These are phyloP conservation scores for Sapayoa aenigma DNA, from an alignment of 2,113 vertebrate species.

Conservation along the genomic window DNA sequence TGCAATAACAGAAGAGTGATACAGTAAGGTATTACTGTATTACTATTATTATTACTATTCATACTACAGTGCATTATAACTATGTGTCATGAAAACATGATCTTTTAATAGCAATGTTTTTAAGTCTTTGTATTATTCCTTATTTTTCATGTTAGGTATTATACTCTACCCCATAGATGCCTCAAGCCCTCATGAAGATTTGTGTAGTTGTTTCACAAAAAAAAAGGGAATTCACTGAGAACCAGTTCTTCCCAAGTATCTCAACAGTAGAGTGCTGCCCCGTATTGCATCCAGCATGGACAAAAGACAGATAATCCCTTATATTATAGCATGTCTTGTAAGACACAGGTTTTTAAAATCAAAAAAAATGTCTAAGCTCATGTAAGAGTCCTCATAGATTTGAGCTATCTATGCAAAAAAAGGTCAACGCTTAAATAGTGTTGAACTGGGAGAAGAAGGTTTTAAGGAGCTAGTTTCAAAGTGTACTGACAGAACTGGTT, in stretches of 20 bases:
- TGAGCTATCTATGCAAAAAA: not conserved
- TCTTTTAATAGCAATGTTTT: not conserved
- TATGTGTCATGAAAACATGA: not conserved
- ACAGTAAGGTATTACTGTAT: too few species aligned
- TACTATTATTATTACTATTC: too few species aligned
- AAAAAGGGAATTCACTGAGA: not conserved
- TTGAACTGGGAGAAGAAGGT: not conserved
- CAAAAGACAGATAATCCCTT: not conserved
- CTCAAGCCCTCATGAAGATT: not conserved
- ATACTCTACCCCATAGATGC: not conserved
- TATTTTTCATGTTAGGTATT: not conserved
- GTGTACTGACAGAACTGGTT: not conserved
- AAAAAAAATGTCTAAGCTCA: not conserved
- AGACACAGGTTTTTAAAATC: not conserved
- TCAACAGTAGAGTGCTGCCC: not conserved
- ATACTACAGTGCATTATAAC: not conserved
- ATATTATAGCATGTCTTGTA: not conserved
- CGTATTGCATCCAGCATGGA: not conserved
- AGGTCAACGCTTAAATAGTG: not conserved
- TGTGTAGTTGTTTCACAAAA: not conserved
- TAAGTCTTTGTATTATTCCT: not conserved
- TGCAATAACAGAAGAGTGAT: too few species aligned
- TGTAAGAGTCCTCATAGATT: not conserved
- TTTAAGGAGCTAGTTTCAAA: not conserved
- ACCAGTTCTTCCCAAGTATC: not conserved